Evolutionary conservation across 2,888 invertebrate genomes (phyloP), one percentile per base, ranked within the genome.

Genomic region (Kuschelorhynchus macadamiae): DNA sequence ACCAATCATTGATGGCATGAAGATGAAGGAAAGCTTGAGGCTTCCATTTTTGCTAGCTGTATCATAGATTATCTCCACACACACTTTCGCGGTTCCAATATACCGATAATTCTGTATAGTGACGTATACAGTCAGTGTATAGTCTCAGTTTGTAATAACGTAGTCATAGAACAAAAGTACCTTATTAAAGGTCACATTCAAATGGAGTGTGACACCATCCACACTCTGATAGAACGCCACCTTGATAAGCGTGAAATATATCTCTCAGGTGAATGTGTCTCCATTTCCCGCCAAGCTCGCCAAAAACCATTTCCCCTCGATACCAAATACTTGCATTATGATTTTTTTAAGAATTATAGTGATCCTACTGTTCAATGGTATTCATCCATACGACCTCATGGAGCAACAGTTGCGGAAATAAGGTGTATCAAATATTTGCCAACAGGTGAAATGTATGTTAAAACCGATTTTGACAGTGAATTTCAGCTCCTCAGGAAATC

Each of bases 251-350:
- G 57, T 21, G 57, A 57, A n/a, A 46, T 44, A 46, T 46, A 57
- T 57, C 9, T 57, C 8, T 46, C 57, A 46, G 44, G 44, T 16
- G 57, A 57, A 49, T 57, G 46, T 46, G 44, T 57, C 5, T 47
- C 57, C 17, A 14, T 21, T 18, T 46, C 46, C 18, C 46, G 18
- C 17, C 20, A 46, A 2, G 57, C 57, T 5, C 67, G 53, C 68
- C 62, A 70, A 63, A 55, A 52, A 59, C 9, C 57, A 57, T 57
- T 57, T 44, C 39, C 39, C 55, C 44, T 53, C 5, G 55, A 39
- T 39, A 39, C 55, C 5, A 14, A 53, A 53, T 32, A 32, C 44
- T 53, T 33, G 17, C 55, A 53, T 39, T 16, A 53, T 39, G 55
- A 33, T 50, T 53, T 53, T 39, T 39, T 53, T 53, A 50, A 53